Conservation (phyloP, 2,888 invertebrate species). For the Cheilosia impressa region DNA sequence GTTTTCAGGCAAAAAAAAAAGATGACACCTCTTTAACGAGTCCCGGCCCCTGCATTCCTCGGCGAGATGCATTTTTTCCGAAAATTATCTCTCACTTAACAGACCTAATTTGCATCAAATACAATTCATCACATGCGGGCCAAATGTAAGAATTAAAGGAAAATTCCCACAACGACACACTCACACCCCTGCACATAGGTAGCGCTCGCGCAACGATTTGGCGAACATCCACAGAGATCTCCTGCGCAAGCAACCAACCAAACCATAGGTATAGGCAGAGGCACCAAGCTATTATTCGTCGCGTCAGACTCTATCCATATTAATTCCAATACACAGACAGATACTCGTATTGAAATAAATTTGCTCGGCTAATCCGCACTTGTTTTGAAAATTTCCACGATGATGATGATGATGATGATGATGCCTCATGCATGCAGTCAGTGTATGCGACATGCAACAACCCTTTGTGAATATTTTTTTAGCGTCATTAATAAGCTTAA, state of each 20-base stretch:
- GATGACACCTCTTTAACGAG: conserved; percentile 47
- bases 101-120: conserved; percentile 29
- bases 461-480: conserved; percentile 67
- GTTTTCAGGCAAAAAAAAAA: not conserved
- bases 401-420: conserved; percentile 32
- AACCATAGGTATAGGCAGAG: too few species aligned
- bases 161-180: conserved; percentile 45
- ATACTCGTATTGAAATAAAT: conserved; percentile 16
- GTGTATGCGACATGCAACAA: conserved; percentile 55
- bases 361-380: conserved; percentile 24
- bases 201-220: conserved; percentile 7
- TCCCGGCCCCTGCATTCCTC: not conserved
- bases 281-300: conserved; percentile 2
- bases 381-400: conserved; percentile 45
- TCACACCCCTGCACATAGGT: not conserved
- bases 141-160: conserved; percentile 38
- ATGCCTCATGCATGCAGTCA: conserved; percentile 25
- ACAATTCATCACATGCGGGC: conserved; percentile 32
- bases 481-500: conserved; percentile 76
- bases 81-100: conserved; percentile 27
- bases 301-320: conserved; percentile 28
- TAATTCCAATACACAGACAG: conserved; percentile 24
- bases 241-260: conserved; percentile 6
- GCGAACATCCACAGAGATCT: conserved; percentile 21
- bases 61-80: not conserved